Evolutionary conservation across 2,113 vertebrate genomes (phyloP).

Genomic region (Zosterops hypoxanthus): DNA sequence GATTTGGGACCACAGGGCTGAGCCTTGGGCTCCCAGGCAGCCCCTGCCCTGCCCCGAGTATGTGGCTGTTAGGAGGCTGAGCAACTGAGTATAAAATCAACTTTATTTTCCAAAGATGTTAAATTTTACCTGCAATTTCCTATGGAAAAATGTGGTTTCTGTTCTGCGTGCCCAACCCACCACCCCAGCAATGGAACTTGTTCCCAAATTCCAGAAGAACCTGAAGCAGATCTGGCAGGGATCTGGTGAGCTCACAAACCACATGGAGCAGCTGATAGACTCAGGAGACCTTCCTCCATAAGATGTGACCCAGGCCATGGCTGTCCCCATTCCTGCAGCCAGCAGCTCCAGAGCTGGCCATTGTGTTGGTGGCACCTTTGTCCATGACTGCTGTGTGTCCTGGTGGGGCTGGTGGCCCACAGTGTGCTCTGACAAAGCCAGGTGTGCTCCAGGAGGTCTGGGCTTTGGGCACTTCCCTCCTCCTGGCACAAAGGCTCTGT

Average conservation of each 20-base stretch:
- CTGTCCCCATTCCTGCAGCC: background rate
- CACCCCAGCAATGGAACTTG: background rate
- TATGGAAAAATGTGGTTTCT: background rate
- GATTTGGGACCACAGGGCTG: background rate
- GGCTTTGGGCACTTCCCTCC: background rate
- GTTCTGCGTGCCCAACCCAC: background rate
- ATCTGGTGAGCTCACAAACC: background rate
- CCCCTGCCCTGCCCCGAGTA: accelerated
- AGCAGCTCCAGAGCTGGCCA: background rate
- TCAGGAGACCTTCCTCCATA: background rate
- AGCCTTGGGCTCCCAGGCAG: background rate
- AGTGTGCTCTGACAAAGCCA: accelerated
- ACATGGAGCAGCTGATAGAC: accelerated
- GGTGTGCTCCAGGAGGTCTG: background rate
- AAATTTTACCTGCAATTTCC: background rate
- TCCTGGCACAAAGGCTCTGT: background rate
- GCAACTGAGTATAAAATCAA: background rate
- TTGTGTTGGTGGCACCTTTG: background rate
- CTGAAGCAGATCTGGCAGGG: background rate
- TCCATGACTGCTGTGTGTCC: background rate
- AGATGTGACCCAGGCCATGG: accelerated
- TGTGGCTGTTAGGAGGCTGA: background rate
- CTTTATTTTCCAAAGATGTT: background rate
- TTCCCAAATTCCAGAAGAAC: background rate
- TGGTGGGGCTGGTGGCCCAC: background rate